These are phyloP conservation scores for Phengaris alcon DNA, from an alignment of 2,888 invertebrate species.

Conservation along the genomic window DNA sequence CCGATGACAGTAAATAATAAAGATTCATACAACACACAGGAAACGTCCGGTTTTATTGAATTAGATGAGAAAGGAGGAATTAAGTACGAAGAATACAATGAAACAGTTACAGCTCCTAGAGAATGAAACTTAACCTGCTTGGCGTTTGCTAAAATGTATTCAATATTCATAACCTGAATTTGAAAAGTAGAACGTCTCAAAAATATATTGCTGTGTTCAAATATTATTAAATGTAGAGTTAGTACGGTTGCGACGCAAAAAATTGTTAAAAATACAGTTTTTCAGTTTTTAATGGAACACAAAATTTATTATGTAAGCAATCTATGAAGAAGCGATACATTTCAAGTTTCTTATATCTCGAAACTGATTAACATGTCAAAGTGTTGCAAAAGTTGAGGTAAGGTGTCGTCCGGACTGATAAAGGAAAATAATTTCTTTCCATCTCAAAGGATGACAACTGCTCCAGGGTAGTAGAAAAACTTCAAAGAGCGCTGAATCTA, in stretches of 20 bases:
- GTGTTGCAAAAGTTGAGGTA: slow-evolving; percentile 36
- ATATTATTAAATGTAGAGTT: slow-evolving; percentile 1
- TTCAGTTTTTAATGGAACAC: slow-evolving; percentile 12
- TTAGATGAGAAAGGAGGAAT: slow-evolving; percentile 20
- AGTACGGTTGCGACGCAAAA: slow-evolving; percentile 1
- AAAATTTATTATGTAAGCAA: slow-evolving; percentile 27
- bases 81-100: slow-evolving; percentile 6
- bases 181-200: slow-evolving; percentile 16
- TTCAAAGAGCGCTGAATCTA: slow-evolving; percentile 70
- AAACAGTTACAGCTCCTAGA: slow-evolving; percentile 10
- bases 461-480: slow-evolving; percentile 60
- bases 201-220: background rate
- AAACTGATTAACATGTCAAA: slow-evolving; percentile 49
- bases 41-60: slow-evolving; percentile 71
- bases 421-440: slow-evolving; percentile 50
- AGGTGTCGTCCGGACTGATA: slow-evolving; percentile 39
- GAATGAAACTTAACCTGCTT: slow-evolving; percentile 10
- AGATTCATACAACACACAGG: slow-evolving; percentile 48
- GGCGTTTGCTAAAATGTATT: slow-evolving; percentile 6
- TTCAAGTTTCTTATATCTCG: slow-evolving; percentile 24
- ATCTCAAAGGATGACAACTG: slow-evolving; percentile 63
- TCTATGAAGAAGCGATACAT: slow-evolving; percentile 28
- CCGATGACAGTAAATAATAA: slow-evolving; percentile 38
- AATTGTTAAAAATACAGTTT: background rate
- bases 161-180: slow-evolving; percentile 20